Evolutionary conservation across 2,113 vertebrate species (phyloP).

Genomic region (Myotis brandtii): DNA sequence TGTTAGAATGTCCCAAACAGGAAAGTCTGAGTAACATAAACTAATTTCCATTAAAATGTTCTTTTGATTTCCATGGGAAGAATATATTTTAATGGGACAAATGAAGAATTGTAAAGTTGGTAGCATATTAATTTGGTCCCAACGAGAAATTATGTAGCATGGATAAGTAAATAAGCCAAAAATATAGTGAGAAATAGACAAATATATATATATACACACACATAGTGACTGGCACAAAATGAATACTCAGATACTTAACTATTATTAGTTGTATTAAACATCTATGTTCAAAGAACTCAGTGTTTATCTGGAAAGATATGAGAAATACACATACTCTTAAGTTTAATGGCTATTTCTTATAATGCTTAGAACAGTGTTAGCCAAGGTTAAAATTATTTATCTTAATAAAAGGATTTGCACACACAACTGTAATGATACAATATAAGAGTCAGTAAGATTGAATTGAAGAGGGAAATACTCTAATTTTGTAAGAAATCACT

Average conservation of each 20-base stretch:
- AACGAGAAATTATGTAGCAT: neutral
- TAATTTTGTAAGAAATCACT: neutral
- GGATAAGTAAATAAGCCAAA: neutral
- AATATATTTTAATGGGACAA: neutral
- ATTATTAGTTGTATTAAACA: neutral
- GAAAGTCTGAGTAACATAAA: neutral
- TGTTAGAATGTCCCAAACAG: neutral
- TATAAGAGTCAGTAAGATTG: neutral
- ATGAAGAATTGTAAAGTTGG: neutral
- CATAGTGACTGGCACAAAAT: neutral
- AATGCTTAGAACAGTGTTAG: neutral
- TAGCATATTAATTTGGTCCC: neutral
- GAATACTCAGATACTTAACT: neutral
- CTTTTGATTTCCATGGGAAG: neutral
- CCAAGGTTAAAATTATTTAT: neutral
- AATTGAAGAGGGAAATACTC: neutral
- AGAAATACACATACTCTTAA: neutral
- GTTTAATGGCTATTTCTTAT: neutral
- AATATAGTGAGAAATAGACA: neutral
- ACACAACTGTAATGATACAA: neutral
- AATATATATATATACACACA: neutral
- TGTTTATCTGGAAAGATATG: neutral
- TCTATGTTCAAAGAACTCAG: neutral
- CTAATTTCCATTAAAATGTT: neutral
- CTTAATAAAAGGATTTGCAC: neutral